Conservation (phyloP, 2,797 vertebrate genomes). For the Rhincodon typus region DNA sequence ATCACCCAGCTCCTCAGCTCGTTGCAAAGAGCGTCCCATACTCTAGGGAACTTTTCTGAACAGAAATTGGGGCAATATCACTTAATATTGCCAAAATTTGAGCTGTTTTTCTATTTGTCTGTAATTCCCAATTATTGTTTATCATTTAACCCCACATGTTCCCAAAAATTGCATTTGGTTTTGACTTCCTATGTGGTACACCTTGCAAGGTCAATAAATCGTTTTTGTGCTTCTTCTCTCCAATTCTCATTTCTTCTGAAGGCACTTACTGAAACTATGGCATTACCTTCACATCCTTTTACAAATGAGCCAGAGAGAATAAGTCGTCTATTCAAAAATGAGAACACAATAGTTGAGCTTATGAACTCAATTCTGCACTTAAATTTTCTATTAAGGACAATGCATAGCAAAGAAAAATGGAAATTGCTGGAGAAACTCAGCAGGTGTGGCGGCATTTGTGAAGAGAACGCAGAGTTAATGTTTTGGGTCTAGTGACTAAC, state of each 20-base stretch:
- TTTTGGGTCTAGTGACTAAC: too few relatives aligned
- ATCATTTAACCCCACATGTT: not conserved
- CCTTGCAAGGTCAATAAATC: not conserved
- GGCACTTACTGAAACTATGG: not conserved
- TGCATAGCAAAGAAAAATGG: not conserved
- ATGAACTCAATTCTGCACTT: not conserved
- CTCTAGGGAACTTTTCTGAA: not conserved
- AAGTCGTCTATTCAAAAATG: not conserved
- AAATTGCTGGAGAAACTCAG: too few relatives aligned
- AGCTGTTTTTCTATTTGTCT: too few relatives aligned
- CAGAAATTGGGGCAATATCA: not conserved
- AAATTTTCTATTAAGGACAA: too few relatives aligned
- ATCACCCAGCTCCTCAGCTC: not conserved
- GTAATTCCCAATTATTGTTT: not conserved
- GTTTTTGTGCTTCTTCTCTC: not conserved
- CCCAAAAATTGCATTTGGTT: not conserved
- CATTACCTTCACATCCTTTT: not conserved
- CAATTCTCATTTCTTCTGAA: not conserved
- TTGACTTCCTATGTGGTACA: not conserved
- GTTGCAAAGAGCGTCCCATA: not conserved
- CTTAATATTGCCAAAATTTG: too few relatives aligned
- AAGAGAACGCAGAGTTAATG: too few relatives aligned
- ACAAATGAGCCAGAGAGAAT: not conserved
- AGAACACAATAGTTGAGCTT: not conserved
- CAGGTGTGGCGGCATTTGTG: too few relatives aligned